A percentile compares a stretch with the other conserved stretches of the same genome.
phyloP scores from a whole-genome alignment of 2,113 vertebrate species.

The Equus przewalskii region DNA sequence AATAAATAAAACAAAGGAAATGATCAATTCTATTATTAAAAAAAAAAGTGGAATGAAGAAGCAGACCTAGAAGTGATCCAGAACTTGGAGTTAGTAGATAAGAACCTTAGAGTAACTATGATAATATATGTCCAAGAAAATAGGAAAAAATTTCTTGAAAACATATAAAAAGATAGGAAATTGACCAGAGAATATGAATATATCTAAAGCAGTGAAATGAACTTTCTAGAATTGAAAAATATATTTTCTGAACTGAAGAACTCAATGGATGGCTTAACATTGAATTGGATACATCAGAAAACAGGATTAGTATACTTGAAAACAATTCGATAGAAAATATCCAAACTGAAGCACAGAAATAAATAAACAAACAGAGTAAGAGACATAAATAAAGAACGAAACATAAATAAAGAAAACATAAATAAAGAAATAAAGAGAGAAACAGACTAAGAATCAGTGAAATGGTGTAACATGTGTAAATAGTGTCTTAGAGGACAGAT shows the following conservation, averaged over 20 bases:
- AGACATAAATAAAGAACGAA: background rate
- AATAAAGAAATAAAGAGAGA: background rate
- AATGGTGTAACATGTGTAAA: background rate
- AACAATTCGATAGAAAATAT: background rate
- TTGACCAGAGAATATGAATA: background rate
- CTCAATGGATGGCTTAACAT: background rate
- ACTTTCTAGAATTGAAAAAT: background rate
- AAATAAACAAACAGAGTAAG: background rate
- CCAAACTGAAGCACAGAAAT: background rate
- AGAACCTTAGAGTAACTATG: background rate
- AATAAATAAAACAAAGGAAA: too few relatives aligned
- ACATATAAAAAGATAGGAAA: background rate
- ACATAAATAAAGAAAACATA: background rate
- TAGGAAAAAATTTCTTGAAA: background rate
- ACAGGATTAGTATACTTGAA: background rate
- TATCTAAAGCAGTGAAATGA: background rate
- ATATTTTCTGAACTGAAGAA: background rate
- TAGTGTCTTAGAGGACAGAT: background rate
- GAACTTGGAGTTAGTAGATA: background rate
- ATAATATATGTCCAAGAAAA: background rate
- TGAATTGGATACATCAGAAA: background rate
- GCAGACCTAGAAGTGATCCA: background rate
- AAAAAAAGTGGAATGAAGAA: background rate
- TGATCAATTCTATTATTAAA: too few relatives aligned
- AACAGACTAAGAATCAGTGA: background rate